Evolutionary conservation across 2,113 vertebrate genomes (phyloP).

Genomic region (Mus spicilegus): DNA sequence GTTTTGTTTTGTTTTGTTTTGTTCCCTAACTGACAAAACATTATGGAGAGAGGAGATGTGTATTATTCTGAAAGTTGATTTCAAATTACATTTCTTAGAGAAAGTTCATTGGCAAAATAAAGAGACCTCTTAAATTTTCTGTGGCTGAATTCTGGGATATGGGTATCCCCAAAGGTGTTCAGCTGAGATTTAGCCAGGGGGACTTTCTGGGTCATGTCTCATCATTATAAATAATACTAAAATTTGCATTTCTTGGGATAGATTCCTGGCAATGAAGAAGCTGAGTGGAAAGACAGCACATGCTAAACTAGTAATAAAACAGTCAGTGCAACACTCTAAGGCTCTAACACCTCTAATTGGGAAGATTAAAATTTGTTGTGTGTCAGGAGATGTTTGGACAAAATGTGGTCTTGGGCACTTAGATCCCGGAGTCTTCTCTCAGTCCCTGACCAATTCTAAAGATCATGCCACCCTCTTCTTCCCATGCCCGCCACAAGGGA

Average conservation of each 20-base stretch:
- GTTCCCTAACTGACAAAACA: neutral
- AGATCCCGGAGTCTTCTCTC: neutral
- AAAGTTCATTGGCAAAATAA: neutral
- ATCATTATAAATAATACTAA: neutral
- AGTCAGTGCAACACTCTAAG: rapidly evolving
- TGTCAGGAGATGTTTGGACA: neutral
- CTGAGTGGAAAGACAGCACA: rapidly evolving
- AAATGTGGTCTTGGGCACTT: neutral
- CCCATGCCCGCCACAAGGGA: rapidly evolving
- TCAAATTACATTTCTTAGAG: neutral
- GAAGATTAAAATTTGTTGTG: neutral
- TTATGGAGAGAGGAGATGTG: neutral
- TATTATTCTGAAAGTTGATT: neutral
- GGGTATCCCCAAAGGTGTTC: too few species aligned
- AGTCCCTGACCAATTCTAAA: neutral
- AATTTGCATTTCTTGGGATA: neutral
- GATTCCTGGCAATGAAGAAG: rapidly evolving
- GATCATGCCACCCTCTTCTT: neutral
- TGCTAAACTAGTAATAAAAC: neutral
- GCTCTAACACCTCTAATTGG: neutral
- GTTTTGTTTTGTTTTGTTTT: too few species aligned
- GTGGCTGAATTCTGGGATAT: neutral
- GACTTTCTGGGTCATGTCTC: neutral
- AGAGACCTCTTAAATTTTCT: neutral
- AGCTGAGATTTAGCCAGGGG: neutral